phyloP scores from a whole-genome alignment of 64 coral and sea anemone genomes.

The Pachyseris speciosa region DNA sequence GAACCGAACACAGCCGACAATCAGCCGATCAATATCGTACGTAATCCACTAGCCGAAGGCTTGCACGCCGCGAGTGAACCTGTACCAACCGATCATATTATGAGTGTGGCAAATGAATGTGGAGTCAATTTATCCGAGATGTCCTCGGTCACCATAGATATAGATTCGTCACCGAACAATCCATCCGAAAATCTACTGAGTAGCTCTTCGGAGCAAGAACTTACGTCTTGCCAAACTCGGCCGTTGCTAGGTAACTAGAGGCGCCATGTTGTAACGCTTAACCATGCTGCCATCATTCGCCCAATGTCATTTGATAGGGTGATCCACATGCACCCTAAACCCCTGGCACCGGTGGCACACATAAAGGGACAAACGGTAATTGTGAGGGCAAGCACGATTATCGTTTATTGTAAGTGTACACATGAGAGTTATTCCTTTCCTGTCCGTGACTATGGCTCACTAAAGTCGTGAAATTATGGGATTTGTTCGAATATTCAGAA shows the following conservation, averaged over 20 bases:
- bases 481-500: too few species aligned
- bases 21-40: constrained; percentile 31
- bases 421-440: too few species aligned
- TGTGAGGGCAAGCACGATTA: too few species aligned
- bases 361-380: too few species aligned
- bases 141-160: background rate
- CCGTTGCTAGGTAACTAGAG: constrained; percentile 31
- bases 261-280: background rate
- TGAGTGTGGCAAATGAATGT: background rate
- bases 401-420: too few species aligned
- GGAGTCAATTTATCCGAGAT: background rate
- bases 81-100: background rate
- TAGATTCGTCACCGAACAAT: background rate
- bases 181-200: background rate
- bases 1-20: background rate
- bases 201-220: constrained; percentile 58
- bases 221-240: background rate
- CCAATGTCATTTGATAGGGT: background rate
- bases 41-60: constrained; percentile 25
- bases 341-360: background rate
- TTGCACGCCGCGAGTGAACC: background rate
- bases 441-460: too few species aligned
- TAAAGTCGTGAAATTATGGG: too few species aligned
- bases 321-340: background rate
- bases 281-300: background rate